Percentiles rank a stretch among this genome's conserved stretches.
Conservation (phyloP, 37 sponge, comb jelly and placozoan species). For the Lycopodina hypogea region DNA sequence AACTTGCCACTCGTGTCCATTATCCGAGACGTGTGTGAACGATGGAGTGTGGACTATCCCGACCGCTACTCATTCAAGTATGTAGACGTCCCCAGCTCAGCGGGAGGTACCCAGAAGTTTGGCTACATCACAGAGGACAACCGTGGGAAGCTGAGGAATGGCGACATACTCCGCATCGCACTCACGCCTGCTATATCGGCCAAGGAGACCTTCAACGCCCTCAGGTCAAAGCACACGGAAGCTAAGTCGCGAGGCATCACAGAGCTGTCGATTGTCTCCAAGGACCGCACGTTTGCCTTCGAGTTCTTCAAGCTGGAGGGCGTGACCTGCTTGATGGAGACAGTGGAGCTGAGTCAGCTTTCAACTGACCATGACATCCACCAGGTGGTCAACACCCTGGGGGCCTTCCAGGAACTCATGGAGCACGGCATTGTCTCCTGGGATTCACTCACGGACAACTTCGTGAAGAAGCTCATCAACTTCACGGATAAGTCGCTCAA, state of each 20-base stretch:
- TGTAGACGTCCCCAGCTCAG: slow-evolving; percentile 39
- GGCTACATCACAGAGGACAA: slow-evolving; percentile 80
- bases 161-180: slow-evolving; percentile 72
- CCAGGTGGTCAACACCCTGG: slow-evolving; percentile 41
- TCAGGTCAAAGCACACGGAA: slow-evolving; percentile 25
- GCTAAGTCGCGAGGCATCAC: slow-evolving; percentile 16
- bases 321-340: slow-evolving; percentile 35
- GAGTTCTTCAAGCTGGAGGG: slow-evolving; percentile 73
- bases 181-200: slow-evolving; percentile 52
- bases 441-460: slow-evolving; percentile 66
- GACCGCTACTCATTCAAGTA: slow-evolving; percentile 77
- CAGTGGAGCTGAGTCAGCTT: slow-evolving; percentile 44
- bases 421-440: slow-evolving; percentile 86
- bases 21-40: slow-evolving; percentile 64
- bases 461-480: slow-evolving; percentile 76
- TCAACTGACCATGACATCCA: slow-evolving; percentile 20
- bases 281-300: slow-evolving; percentile 61
- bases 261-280: slow-evolving; percentile 33
- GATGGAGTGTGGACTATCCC: slow-evolving; percentile 66
- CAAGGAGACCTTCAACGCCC: slow-evolving; percentile 34
- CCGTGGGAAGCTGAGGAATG: slow-evolving; percentile 64
- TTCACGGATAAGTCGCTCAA: slow-evolving; percentile 54
- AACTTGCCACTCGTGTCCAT: slow-evolving; percentile 40
- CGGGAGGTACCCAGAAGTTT: slow-evolving; percentile 36
- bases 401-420: slow-evolving; percentile 80